These are phyloP conservation scores for Entelurus aequoreus DNA, from an alignment of 2,113 vertebrate genomes.

Conservation along the genomic window DNA sequence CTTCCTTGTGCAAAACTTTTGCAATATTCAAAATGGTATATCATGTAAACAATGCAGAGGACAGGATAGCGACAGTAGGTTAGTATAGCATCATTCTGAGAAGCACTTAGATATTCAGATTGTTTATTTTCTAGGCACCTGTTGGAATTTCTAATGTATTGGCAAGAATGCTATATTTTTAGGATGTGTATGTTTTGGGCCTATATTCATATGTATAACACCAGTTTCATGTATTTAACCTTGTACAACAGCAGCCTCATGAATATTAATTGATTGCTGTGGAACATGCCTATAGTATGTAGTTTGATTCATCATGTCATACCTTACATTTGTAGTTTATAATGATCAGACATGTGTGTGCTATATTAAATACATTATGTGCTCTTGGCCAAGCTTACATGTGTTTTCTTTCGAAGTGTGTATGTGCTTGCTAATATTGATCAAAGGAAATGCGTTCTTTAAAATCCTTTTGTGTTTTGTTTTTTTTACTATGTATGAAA, in stretches of 20 bases:
- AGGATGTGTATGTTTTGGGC: constrained; percentile 19
- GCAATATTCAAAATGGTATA: background rate
- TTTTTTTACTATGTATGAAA: too few relatives aligned
- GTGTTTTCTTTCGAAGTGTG: too few relatives aligned
- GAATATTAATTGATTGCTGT: constrained; percentile 26
- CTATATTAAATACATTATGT: constrained; percentile 56
- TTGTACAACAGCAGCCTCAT: constrained; percentile 3
- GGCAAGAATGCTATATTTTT: constrained; percentile 27
- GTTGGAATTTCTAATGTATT: constrained; percentile 14
- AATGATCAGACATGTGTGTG: constrained; percentile 20
- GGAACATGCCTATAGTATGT: constrained; percentile 1
- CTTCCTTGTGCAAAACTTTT: background rate
- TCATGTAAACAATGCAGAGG: constrained; percentile 5
- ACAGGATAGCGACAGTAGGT: background rate
- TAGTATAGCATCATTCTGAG: constrained; percentile 6
- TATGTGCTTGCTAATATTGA: background rate
- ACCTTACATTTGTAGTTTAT: constrained; percentile 26
- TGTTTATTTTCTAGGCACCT: constrained; percentile 19
- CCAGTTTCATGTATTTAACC: constrained; percentile 17
- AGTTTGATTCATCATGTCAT: constrained; percentile 15
- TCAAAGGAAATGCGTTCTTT: background rate
- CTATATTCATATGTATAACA: constrained; percentile 5
- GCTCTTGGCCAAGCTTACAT: constrained; percentile 1
- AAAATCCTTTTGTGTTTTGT: too few relatives aligned
- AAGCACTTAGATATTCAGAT: constrained; percentile 32